phyloP scores from a whole-genome alignment of 2,888 invertebrate species.

The Agrotis clavis region DNA sequence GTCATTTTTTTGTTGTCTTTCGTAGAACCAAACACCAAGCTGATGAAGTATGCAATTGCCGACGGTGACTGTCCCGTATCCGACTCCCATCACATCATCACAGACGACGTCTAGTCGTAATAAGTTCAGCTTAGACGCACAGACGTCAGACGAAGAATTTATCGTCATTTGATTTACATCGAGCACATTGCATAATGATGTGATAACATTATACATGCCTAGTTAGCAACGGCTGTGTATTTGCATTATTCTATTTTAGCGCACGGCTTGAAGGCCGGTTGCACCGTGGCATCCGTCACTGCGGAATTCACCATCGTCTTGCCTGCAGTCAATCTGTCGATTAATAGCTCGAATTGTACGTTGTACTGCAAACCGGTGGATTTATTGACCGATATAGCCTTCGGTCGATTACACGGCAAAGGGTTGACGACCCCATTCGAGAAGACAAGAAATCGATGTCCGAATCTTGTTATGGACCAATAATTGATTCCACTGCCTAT shows the following conservation, averaged over 20 bases:
- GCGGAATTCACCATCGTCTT: constrained; percentile 73
- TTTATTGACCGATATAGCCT: constrained; percentile 69
- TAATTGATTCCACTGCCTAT: constrained; percentile 48
- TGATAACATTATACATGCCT: constrained; percentile 44
- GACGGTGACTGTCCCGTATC: constrained; percentile 19
- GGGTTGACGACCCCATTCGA: constrained; percentile 58
- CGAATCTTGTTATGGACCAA: constrained; percentile 51
- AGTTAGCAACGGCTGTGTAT: constrained; percentile 59
- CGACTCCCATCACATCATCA: constrained; percentile 17
- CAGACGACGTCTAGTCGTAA: constrained; percentile 23
- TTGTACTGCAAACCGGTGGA: constrained; percentile 58
- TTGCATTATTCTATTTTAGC: constrained; percentile 68
- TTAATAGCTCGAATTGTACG: constrained; percentile 69
- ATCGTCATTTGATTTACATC: constrained; percentile 47
- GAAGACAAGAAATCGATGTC: constrained; percentile 46
- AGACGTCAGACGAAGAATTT: constrained; percentile 35
- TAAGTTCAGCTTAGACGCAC: constrained; percentile 40
- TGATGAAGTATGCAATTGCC: constrained; percentile 15
- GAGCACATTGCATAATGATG: constrained; percentile 53
- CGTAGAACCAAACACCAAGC: constrained; percentile 12
- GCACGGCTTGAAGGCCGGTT: constrained; percentile 60
- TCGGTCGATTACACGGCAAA: constrained; percentile 50
- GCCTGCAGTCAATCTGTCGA: constrained; percentile 73
- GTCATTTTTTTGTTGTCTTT: constrained; percentile 10
- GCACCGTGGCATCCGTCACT: constrained; percentile 71